Evolutionary conservation across 2,888 invertebrate genomes (phyloP).

Genomic region (Leucozona laternaria): DNA sequence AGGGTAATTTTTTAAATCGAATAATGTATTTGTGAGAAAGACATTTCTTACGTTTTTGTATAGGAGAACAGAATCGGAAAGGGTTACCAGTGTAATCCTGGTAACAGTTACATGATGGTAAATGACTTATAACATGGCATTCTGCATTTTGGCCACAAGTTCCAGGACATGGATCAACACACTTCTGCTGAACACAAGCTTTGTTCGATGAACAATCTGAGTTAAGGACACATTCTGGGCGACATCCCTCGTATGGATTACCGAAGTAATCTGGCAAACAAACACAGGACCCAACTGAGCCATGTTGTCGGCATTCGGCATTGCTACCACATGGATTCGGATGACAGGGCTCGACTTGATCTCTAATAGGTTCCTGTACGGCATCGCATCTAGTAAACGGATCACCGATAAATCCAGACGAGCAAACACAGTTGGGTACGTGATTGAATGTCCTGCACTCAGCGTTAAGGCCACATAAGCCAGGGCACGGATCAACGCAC

Average conservation of each 20-base stretch:
- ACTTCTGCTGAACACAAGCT: conserved; percentile 90
- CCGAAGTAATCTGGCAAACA: conserved; percentile 88
- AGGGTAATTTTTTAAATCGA: not conserved
- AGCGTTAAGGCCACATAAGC: conserved; percentile 89
- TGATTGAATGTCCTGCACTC: conserved; percentile 90
- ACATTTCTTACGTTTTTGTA: conserved; percentile 85
- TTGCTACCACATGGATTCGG: conserved; percentile 91
- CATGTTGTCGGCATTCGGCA: conserved; percentile 86
- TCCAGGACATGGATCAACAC: conserved; percentile 91
- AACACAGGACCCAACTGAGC: conserved; percentile 88
- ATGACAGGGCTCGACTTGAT: conserved; percentile 85
- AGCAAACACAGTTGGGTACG: conserved; percentile 89
- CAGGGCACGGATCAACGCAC: conserved; percentile 91
- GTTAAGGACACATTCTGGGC: conserved; percentile 91
- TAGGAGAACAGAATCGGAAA: conserved; percentile 86
- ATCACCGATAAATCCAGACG: conserved; percentile 87
- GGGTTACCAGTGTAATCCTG: conserved; percentile 89
- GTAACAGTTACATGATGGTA: conserved; percentile 89
- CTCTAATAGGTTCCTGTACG: conserved; percentile 80
- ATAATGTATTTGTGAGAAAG: not conserved
- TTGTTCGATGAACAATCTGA: conserved; percentile 90
- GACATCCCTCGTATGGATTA: conserved; percentile 88
- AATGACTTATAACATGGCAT: conserved; percentile 90
- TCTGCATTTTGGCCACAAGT: conserved; percentile 90
- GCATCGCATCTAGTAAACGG: conserved; percentile 88